Base-by-base conservation (phyloP, 2,888 invertebrate species). In the Cosmia pyralina region DNA sequence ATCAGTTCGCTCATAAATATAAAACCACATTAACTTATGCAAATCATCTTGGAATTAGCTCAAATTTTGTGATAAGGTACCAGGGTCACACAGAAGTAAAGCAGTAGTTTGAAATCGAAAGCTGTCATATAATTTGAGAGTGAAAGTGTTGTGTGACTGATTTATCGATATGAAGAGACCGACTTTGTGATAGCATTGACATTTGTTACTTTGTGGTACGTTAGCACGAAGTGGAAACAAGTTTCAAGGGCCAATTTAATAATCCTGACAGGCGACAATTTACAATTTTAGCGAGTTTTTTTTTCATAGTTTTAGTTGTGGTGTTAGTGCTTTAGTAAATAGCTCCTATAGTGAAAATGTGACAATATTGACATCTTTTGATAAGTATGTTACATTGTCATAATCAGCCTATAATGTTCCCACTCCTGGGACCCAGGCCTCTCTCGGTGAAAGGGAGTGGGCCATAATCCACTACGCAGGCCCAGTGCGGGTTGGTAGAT, bases 131-230 rank as follows among this genome's bases (percentile, higher is more conserved):
- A 84, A 87, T 86, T 87, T 86, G 84, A 82, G 79, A 86, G 92
- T 85, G 92, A 92, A 92, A 93, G 92, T 85, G 62, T 71, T 70
- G 57, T 79, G 73, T 80, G 83, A 64, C 79, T 82, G 71, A 73
- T 84, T 80, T 84, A 82, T 82, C 48, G 80, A 79, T 79, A 74
- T 73, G 75, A 60, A 62, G 71, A 66, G 46, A 48, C 34, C 28
- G n/a, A 74, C 7, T 76, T 84, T 79, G 79, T 57, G 69, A 52
- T 48, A 11, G 11, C 62, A 15, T 71, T 72, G 69, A 69, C 59
- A 53, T 75, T 66, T 71, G 11, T 50, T 58, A 64, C 46, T 28
- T 22, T 44, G 13, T 34, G 10, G 48, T 13, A 44, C 13, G 8
- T 57, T 41, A 6, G 11, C 22, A 53, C 0, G n/a, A 53, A 11